These are phyloP conservation scores for Amblyopsis hoosieri DNA, from an alignment of 2,797 vertebrate species.

Conservation along the genomic window DNA sequence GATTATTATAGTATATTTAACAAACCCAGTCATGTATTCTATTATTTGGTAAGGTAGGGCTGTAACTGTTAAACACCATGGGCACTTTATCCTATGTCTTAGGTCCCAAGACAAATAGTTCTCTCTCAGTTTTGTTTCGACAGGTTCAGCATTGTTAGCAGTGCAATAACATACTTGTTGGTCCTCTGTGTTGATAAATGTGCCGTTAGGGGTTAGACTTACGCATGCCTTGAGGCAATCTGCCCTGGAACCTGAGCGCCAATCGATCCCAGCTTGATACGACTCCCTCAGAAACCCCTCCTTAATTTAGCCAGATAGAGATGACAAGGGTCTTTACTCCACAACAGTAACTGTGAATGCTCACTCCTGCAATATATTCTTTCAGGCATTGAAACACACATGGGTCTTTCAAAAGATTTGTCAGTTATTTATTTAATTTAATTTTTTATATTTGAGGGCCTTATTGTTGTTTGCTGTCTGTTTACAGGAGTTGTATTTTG, in stretches of 20 bases:
- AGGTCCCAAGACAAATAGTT: too few species aligned
- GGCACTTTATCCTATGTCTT: too few species aligned
- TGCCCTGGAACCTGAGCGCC: constrained; percentile 29
- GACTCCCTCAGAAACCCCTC: constrained; percentile 37
- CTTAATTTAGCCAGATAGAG: constrained; percentile 34
- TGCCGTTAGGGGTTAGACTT: constrained; percentile 31
- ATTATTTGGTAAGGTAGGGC: too few species aligned
- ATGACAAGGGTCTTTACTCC: constrained; percentile 58
- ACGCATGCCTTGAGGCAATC: constrained; percentile 8
- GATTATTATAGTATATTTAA: too few species aligned
- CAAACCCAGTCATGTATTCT: too few species aligned
- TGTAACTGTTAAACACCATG: too few species aligned
- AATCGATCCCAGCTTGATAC: constrained; percentile 40
- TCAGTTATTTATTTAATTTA: constrained; percentile 42
- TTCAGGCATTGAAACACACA: constrained; percentile 29
- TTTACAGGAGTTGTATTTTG: constrained; percentile 45
- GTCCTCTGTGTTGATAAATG: constrained; percentile 39
- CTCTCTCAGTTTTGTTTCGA: too few species aligned
- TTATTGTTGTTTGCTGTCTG: constrained; percentile 53
- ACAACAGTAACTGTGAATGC: constrained; percentile 62
- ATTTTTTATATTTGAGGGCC: constrained; percentile 22
- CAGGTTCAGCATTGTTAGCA: too few species aligned
- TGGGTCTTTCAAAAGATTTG: constrained; percentile 42
- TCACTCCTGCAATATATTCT: constrained; percentile 48
- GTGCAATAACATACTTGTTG: background rate